Conservation (phyloP, 2,797 vertebrate species). For the Antennarius maculatus region DNA sequence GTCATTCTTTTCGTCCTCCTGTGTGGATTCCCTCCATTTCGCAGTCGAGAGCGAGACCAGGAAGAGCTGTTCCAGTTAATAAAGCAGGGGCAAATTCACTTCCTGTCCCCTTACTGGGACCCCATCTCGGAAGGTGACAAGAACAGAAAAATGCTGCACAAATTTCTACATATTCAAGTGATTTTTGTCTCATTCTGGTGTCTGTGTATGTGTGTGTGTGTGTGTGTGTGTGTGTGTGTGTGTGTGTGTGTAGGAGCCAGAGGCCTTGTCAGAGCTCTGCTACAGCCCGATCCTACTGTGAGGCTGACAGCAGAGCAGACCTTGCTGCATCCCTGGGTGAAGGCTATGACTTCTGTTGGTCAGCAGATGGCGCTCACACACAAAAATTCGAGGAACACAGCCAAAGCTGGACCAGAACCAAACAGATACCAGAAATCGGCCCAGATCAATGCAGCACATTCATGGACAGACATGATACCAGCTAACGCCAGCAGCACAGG, state of each 20-base stretch:
- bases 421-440: slow-evolving; percentile 22
- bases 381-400: slow-evolving; percentile 37
- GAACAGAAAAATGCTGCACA: neutral
- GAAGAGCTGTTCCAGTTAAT: slow-evolving; percentile 94
- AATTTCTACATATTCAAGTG: neutral
- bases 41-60: slow-evolving; percentile 92
- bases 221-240: slow-evolving; percentile 48
- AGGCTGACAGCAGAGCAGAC: slow-evolving; percentile 90
- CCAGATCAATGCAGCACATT: slow-evolving; percentile 32
- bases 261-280: slow-evolving; percentile 87
- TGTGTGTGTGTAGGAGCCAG: slow-evolving; percentile 85
- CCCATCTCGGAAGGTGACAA: slow-evolving; percentile 90
- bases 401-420: slow-evolving; percentile 22
- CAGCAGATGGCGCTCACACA: slow-evolving; percentile 69
- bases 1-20: slow-evolving; percentile 96
- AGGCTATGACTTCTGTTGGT: slow-evolving; percentile 77
- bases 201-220: slow-evolving; percentile 42
- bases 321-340: slow-evolving; percentile 90
- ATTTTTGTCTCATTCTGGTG: slow-evolving; percentile 1
- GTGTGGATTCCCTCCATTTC: slow-evolving; percentile 95
- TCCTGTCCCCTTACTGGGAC: slow-evolving; percentile 95
- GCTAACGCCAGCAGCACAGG: neutral
- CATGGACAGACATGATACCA: slow-evolving; percentile 32
- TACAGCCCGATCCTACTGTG: slow-evolving; percentile 87
- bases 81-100: slow-evolving; percentile 89